Evolutionary conservation across 2,888 invertebrate species (phyloP).

Genomic region (Phyllotreta cruciferae): DNA sequence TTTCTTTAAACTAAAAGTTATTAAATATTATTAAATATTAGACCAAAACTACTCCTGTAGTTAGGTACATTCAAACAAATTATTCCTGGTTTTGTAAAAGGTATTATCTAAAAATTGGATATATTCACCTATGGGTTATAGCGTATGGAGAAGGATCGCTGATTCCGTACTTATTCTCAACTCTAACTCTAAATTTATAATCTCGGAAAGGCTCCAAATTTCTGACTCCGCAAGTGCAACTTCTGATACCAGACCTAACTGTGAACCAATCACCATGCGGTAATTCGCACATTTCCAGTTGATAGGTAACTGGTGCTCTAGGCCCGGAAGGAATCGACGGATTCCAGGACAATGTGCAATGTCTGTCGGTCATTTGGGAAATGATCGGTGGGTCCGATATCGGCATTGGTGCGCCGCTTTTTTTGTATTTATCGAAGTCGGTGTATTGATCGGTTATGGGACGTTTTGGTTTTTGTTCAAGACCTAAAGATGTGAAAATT

Average conservation of each 20-base stretch:
- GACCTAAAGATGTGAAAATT: constrained; percentile 33
- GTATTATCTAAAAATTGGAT: background rate
- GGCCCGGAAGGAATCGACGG: constrained; percentile 90
- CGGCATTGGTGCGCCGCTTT: constrained; percentile 85
- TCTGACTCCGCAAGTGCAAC: constrained; percentile 87
- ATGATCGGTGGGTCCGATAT: constrained; percentile 91
- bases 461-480: constrained; percentile 72
- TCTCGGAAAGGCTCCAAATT: constrained; percentile 92
- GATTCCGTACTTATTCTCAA: constrained; percentile 95
- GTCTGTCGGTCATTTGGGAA: constrained; percentile 88
- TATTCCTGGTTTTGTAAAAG: background rate
- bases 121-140: constrained; percentile 69
- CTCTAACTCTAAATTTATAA: constrained; percentile 93
- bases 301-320: constrained; percentile 89
- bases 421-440: constrained; percentile 83
- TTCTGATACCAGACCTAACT: constrained; percentile 82
- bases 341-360: constrained; percentile 90
- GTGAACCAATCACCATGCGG: constrained; percentile 95
- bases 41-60: no score
- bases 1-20: no score
- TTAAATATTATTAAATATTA: no score
- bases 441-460: constrained; percentile 81
- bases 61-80: no score
- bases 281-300: constrained; percentile 91
- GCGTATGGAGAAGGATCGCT: constrained; percentile 96